Evolutionary conservation across 2,113 vertebrate genomes (phyloP).

Genomic region (Anseranas semipalmata): DNA sequence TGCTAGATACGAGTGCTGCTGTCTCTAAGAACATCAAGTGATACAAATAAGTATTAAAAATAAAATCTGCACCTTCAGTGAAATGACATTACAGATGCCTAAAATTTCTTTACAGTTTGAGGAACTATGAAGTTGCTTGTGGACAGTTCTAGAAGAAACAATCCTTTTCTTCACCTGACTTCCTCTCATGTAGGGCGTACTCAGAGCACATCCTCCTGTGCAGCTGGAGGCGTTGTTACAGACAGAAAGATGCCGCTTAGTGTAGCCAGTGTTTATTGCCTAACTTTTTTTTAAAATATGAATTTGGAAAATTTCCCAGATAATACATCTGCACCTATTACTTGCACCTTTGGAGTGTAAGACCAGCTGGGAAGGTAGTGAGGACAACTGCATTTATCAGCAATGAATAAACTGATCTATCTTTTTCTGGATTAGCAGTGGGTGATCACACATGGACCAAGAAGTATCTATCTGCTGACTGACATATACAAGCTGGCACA

Average conservation of each 20-base stretch:
- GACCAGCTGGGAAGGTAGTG: not conserved
- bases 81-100: not conserved
- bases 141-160: not conserved
- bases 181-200: not conserved
- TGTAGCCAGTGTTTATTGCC: conserved; percentile 18
- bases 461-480: conserved; percentile 52
- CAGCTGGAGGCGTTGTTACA: conserved; percentile 56
- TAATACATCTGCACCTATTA: conserved; percentile 65
- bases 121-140: not conserved
- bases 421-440: conserved; percentile 52
- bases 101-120: not conserved
- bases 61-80: not conserved
- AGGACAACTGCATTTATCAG: conserved; percentile 69
- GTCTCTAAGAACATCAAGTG: not conserved
- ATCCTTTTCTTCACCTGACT: conserved; percentile 7
- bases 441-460: conserved; percentile 15
- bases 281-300: conserved; percentile 53
- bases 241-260: conserved; percentile 50
- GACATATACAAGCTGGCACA: conserved; percentile 31
- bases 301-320: conserved; percentile 76
- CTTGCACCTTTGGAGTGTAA: conserved; percentile 27
- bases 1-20: not conserved
- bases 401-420: conserved; percentile 58
- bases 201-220: conserved; percentile 29
- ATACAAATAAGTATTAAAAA: not conserved